Base-by-base conservation (phyloP, 2,113 vertebrate species). In the Podocnemis expansa region DNA sequence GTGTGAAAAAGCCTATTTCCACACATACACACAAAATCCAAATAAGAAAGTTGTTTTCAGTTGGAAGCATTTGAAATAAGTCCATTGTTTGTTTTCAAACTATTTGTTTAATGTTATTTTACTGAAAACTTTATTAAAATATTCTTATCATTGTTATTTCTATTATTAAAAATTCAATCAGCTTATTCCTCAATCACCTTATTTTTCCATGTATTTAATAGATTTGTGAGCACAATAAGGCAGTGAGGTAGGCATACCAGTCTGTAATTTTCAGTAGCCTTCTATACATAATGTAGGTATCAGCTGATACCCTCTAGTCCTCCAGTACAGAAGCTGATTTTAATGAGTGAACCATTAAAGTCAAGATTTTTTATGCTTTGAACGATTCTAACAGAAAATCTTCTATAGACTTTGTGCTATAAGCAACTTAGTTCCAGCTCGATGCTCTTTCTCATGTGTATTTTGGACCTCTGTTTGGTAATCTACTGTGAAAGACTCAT, bases 351-450 rank as follows among this genome's bases (percentile, higher is more conserved):
- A 45, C 38, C 41, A n/a, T 43, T 45, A 43, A 41, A 27, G 41
- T 43, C 38, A 43, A 75, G 31, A 3, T 22, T 67, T 5, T 16
- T 10, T 17, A 2, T 45, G 6, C 6, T 3, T 22, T 14, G 19
- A 70, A 70, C n/a, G 38, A 70, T 7, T 75, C 41, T 38, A 47
- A 19, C 1, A 8, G 19, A 7, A 78, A 8, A 43, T 27, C 38
- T 13, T 75, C 3, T 0, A 4, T 0, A 1, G 67, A 19, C 22
- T 52, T 41, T 5, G 22, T 10, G 2, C 67, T 38, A 1, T 3
- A 4, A 41, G 51, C 13, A 19, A 58, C 2, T 38, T 31, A 17
- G 0, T 11, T 58, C 45, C 79, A 16, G 10, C 7, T 41, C 24
- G 49, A 41, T 49, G 47, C 55, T 43, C 51, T 3, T 8, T 19